These are phyloP conservation scores for Zingel zingel DNA, from an alignment of 2,113 vertebrate species.

Conservation along the genomic window DNA sequence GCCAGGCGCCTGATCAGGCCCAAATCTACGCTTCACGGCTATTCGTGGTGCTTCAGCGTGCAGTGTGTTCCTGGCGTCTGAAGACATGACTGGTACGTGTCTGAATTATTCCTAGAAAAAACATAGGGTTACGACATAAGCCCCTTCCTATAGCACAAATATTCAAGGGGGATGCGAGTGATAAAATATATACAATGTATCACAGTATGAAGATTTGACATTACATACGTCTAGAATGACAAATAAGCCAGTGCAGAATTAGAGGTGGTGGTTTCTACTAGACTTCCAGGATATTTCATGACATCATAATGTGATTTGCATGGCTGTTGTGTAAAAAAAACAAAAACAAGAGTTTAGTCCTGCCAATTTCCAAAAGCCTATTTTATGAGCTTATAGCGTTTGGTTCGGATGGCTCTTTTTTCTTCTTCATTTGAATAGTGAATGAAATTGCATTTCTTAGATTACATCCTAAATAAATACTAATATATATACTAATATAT, in stretches of 20 bases:
- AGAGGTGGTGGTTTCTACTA: neutral
- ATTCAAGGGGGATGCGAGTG: neutral
- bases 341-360: neutral
- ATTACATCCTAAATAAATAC: neutral
- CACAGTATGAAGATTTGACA: neutral
- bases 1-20: too few species aligned
- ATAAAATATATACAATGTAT: neutral
- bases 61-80: too few species aligned
- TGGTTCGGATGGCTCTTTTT: neutral
- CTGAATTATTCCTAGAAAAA: neutral
- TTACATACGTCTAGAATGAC: neutral
- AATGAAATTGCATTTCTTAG: neutral
- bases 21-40: too few species aligned
- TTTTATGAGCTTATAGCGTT: neutral
- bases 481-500: too few species aligned
- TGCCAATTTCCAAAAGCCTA: neutral
- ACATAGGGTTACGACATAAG: neutral
- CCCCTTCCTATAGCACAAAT: neutral
- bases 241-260: neutral
- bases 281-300: neutral
- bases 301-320: neutral
- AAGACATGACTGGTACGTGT: slow-evolving; percentile 3
- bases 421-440: neutral
- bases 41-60: too few species aligned
- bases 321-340: neutral